Evolutionary conservation across 2,113 vertebrate species (phyloP), one percentile per base, ranked within the genome.

Genomic region (Eretmochelys imbricata): DNA sequence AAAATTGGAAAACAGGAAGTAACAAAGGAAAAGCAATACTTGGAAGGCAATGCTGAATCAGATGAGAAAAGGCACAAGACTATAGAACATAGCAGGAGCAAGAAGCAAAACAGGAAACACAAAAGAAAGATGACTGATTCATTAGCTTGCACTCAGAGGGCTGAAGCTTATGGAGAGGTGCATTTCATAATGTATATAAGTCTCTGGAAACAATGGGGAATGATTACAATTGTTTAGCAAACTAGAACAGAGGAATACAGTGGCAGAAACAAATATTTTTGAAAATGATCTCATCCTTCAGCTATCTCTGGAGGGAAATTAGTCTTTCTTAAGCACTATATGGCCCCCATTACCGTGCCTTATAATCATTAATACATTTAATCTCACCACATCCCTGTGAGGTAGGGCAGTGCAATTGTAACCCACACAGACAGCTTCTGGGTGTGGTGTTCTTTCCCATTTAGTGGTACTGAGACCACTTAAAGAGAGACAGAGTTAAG

Each of bases 131-230:
- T 11, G 0, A 20, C 3, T 75, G 65, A 85, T 92, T 89, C 7
- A 46, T 46, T 59, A 55, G 13, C 25, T 75, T 69, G 48, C 24
- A 65, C 49, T 80, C 38, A 72, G 48, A 84, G 13, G 12, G 7
- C 14, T 65, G 29, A 65, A 76, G 0, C n/a, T 95, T 0, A 0
- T 0, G 35, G 55, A 29, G 78, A 51, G 8, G 0, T 38, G 2
- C 10, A 3, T 12, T 90, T 91, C 82, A 27, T 22, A 82, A 79
- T 12, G 90, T n/a, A 76, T 27, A 42, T 27, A 22, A 6, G 16
- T 42, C 25, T 83, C 76, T 79, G 54, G 31, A 80, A 27, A 55
- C n/a, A 82, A 84, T 9, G n/a, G 8, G 3, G 19, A 82, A 54
- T 19, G 5, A 92, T 62, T 17, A 78, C 16, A 76, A 51, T 14